phyloP scores from a whole-genome alignment of 2,797 vertebrate species.

The Sebastiscus tertius region DNA sequence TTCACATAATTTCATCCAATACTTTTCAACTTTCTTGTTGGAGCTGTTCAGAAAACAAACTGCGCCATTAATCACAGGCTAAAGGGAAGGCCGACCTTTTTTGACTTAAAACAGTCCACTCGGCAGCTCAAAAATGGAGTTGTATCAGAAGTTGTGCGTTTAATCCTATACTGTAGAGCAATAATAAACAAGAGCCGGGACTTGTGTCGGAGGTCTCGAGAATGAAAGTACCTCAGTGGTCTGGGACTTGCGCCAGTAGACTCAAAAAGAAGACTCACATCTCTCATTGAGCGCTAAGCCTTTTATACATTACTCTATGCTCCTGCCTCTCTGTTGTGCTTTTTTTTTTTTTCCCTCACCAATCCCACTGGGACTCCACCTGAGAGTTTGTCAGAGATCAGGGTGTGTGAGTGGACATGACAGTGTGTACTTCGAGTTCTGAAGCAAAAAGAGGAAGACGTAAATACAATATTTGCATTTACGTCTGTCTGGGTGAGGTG shows the following conservation, averaged over 20 bases:
- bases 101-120: constrained; percentile 14
- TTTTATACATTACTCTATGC: constrained; percentile 10
- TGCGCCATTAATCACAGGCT: constrained; percentile 43
- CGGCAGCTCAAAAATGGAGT: constrained; percentile 33
- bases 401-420: not conserved
- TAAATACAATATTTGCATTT: not conserved
- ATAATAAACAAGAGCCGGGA: constrained; percentile 34
- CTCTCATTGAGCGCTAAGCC: constrained; percentile 18
- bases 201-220: constrained; percentile 14
- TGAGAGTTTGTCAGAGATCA: constrained; percentile 8
- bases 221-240: constrained; percentile 31
- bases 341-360: not conserved
- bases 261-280: constrained; percentile 31
- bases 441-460: not conserved
- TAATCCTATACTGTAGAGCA: constrained; percentile 30
- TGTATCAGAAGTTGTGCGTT: constrained; percentile 36
- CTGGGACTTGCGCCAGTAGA: constrained; percentile 36
- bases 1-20: constrained; percentile 7
- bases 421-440: not conserved
- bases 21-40: constrained; percentile 10
- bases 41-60: constrained; percentile 27
- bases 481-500: no score
- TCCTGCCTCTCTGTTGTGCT: not conserved
- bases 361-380: not conserved
- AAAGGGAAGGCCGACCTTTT: constrained; percentile 26